Base-by-base conservation (phyloP, 2,113 vertebrate genomes). In the Sterrhoptilus dennistouni region DNA sequence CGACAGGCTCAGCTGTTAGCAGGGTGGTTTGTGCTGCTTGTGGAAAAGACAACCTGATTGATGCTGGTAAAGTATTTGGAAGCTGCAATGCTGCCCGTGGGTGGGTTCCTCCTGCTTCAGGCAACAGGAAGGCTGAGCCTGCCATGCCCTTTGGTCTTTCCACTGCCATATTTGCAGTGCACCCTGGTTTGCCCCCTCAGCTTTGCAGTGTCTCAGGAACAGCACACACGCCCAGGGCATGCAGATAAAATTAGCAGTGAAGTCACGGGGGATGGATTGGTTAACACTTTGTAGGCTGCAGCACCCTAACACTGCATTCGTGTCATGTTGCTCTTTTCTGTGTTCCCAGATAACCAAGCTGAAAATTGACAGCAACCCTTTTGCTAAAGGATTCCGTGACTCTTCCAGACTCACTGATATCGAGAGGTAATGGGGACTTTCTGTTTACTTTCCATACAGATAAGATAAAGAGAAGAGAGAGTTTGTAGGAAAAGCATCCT, bases 361-460 rank as follows among this genome's bases (percentile, higher is more conserved):
- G 98, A 99, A 99, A 98, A 99, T 99, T 90, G 99, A 99, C 98
- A 99, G 99, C 97, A 99, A 99, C 98, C 99, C 99, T 17, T 99
- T 99, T 71, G 99, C 99, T 95, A 99, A 99, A 99, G 99, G 99
- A 93, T 99, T 99, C 98, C 98, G 99, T 96, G 99, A 99, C 97
- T 99, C 99, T 63, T 99, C 99, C 68, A 98, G 99, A 94, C 99
- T 99, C 95, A 99, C 99, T 29, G 99, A 99, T 98, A 99, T 99
- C 53, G 99, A 99, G 98, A 99, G 99, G 99, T 99, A 99, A 99
- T 97, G 98, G 98, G 97, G 96, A 97, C 97, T 98, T 98, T 98
- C 96, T 98, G 98, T 96, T 98, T 98, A 97, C 95, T 95, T 97
- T 96, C 71, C 75, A 80, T 49, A 56, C 71, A 86, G 93, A 98